A percentile compares a stretch with the other conserved stretches of the same genome.
Conservation (phyloP, 1,140 invertebrate genomes). For the Bombus balteatus region DNA sequence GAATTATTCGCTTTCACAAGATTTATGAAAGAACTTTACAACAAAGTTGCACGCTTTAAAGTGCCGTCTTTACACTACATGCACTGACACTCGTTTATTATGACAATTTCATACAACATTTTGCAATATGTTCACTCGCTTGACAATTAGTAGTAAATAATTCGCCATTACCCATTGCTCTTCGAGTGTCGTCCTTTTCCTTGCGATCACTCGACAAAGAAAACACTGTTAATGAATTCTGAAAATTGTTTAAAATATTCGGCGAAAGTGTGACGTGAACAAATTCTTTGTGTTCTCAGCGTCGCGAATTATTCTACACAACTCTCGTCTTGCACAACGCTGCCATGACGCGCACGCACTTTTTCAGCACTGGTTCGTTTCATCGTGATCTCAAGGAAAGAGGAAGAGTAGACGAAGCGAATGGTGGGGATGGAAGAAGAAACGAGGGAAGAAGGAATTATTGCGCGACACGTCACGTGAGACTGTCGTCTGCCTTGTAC, state of each 20-base stretch:
- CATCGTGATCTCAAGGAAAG: slow-evolving; percentile 17
- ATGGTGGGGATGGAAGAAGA: slow-evolving; percentile 22
- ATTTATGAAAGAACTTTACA: not conserved
- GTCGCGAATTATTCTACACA: not conserved
- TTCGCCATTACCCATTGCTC: slow-evolving; percentile 20
- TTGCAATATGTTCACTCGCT: not conserved
- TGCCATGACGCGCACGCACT: not conserved
- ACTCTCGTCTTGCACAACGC: not conserved
- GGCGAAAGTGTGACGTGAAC: not conserved
- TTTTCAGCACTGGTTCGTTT: slow-evolving; percentile 31
- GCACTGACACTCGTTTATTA: not conserved
- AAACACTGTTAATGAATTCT: not conserved
- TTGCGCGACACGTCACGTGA: slow-evolving; percentile 66
- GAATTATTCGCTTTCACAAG: not conserved
- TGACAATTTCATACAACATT: not conserved
- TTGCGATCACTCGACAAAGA: not conserved
- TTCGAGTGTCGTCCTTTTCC: not conserved
- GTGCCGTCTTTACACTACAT: too few relatives aligned
- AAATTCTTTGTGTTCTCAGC: not conserved
- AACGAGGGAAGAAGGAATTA: slow-evolving; percentile 57
- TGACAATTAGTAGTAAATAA: too few relatives aligned
- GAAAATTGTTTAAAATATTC: too few relatives aligned
- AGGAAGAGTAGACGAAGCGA: slow-evolving; percentile 26
- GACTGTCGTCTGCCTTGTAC: slow-evolving; percentile 67
- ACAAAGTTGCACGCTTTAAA: not conserved